Evolutionary conservation across 37 sponge, comb jelly and placozoan genomes (phyloP), one percentile per base, ranked within the genome.

Genomic region (Hexactinellida sp.): DNA sequence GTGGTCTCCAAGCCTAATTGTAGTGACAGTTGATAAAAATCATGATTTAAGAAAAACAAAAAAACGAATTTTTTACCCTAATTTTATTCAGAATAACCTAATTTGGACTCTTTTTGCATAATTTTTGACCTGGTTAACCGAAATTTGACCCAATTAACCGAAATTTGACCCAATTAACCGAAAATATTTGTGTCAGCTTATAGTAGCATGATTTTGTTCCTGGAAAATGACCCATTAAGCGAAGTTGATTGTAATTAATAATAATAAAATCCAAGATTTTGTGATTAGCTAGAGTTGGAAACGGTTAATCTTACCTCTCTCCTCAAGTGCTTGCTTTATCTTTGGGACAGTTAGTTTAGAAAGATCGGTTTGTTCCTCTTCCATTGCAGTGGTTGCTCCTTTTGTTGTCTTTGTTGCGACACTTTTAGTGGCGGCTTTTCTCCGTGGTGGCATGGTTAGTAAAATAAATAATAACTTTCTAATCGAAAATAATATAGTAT

Each of bases 1-100:
- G 86, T 39, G 0, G 90, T 88, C 32, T 92, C 90, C 38, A 94
- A 85, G 0, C 91, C 91, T 82, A 63, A 16, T 16, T 41, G 10
- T 13, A 13, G 13, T 41, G n/a, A n/a, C n/a, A n/a, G n/a, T n/a
- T n/a, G n/a, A 41, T 16, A 41, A 16, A 16, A 13, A 16, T 41
- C 13, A 41, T 13, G 5, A 41, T 16, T 16, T 13, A 41, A 41
- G 5, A 5, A 41, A 41, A 41, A 16, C 47, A 13, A 41, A 41
- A 41, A 41, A 41, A 5, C 5, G 13, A 41, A 5, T 41, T 41
- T 13, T 16, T 41, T 41, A 13, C 5, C 10, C 5, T 5, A 41
- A 41, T 16, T 13, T 16, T 41, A 41, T 41, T 16, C 13, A 41
- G 13, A 16, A n/a, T n/a, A n/a, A 13, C 47, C 13, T 16, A n/a